A percentile compares a stretch with the other conserved stretches of the same genome.
These are phyloP conservation scores for Uria aalge DNA, from an alignment of 2,113 vertebrate genomes.

Conservation along the genomic window DNA sequence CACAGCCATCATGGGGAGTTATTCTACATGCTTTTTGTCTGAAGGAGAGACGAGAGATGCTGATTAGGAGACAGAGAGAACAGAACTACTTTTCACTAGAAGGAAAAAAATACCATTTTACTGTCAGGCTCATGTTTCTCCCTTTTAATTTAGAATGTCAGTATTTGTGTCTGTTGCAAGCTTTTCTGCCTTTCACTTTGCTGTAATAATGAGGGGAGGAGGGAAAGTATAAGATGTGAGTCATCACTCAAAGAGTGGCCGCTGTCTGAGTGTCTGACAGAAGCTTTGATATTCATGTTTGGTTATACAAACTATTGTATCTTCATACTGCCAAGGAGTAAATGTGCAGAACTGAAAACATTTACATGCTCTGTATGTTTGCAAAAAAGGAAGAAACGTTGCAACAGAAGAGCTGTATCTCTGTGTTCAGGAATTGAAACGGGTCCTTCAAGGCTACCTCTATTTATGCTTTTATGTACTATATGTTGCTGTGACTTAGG, in stretches of 20 bases:
- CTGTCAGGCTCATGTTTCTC: not conserved
- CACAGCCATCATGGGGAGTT: not conserved
- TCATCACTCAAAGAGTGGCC: not conserved
- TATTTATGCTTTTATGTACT: not conserved
- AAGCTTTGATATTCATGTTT: not conserved
- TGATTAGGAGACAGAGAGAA: not conserved
- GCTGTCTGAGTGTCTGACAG: not conserved
- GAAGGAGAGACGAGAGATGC: not conserved
- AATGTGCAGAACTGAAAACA: not conserved
- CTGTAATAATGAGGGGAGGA: not conserved
- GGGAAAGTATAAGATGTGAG: not conserved
- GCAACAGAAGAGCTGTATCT: not conserved
- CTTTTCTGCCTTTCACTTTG: not conserved
- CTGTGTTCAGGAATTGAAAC: not conserved
- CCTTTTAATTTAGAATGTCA: constrained; percentile 7
- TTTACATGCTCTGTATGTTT: not conserved
- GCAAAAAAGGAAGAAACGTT: not conserved
- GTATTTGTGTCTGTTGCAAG: not conserved
- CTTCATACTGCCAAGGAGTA: not conserved
- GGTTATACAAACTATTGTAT: not conserved
- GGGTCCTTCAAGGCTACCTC: not conserved
- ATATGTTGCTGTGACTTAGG: not conserved
- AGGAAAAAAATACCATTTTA: not conserved
- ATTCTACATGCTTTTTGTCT: not conserved
- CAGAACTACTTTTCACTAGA: not conserved